Percentiles rank a stretch among this genome's conserved stretches.
phyloP scores from a whole-genome alignment of 1,140 invertebrate species.

The Rhagoletis pomonella region DNA sequence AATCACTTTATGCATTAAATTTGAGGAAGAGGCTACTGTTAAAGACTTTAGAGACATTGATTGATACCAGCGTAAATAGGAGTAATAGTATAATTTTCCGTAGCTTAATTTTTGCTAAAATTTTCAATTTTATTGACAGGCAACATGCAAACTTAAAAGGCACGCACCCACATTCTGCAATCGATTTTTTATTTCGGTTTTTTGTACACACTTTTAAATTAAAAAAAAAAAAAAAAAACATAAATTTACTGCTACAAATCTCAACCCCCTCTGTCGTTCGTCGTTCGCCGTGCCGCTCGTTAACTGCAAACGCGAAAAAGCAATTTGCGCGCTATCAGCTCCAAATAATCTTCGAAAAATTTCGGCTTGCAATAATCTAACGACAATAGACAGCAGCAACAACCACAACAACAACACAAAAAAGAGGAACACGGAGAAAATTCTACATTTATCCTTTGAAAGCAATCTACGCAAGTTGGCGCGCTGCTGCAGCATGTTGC shows the following conservation, averaged over 20 bases:
- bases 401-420: background rate
- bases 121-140: background rate
- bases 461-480: slow-evolving; percentile 15
- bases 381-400: background rate
- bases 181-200: slow-evolving; percentile 36
- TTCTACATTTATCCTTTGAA: background rate
- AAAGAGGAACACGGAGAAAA: background rate
- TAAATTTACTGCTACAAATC: background rate
- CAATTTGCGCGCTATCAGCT: slow-evolving; percentile 42
- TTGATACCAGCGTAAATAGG: background rate
- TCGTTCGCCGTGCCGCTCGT: background rate
- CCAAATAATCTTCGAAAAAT: slow-evolving; percentile 34
- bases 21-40: background rate
- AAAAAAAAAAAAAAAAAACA: background rate
- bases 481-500: background rate
- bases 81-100: background rate
- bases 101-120: background rate
- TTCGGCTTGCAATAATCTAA: slow-evolving; percentile 32
- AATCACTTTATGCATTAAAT: background rate
- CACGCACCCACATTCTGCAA: background rate
- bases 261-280: background rate
- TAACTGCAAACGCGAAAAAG: slow-evolving; percentile 38
- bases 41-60: background rate
- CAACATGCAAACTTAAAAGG: slow-evolving; percentile 1
- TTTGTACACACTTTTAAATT: background rate